Evolutionary conservation across 2,113 vertebrate species (phyloP), one percentile per base, ranked within the genome.

Genomic region (Piprites chloris): DNA sequence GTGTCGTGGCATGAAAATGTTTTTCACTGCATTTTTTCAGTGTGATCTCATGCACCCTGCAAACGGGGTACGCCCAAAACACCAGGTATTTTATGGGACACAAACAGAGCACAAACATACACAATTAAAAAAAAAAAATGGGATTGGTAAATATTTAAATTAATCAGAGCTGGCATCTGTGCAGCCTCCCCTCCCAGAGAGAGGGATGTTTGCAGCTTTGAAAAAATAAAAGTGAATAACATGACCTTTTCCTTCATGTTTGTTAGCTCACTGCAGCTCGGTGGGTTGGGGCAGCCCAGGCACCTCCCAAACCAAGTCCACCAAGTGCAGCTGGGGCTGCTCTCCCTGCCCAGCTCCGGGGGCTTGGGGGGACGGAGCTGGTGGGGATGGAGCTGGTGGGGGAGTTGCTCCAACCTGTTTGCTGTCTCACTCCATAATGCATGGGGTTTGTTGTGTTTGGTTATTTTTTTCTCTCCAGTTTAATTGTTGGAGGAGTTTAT

Each of bases 11-110:
- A 99, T 89, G 99, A 99, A 98, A 98, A 98, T 98, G 98, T 99
- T 99, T 99, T 99, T 99, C 98, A 98, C 97, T 98, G 98, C 98
- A 99, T 99, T 99, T 99, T 99, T 99, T 97, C 98, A 97, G 98
- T 96, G 98, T 99, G 99, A 99, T 97, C 98, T 99, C 98, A 99
- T 97, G 94, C 98, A 79, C 97, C 96, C 97, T 92, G 96, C 96
- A 92, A 97, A 97, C 72, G 97, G 98, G 94, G 98, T 99, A 98
- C 99, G 98, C 99, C 99, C 99, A 98, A 74, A 90, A 92, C 96
- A 98, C 98, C 96, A 98, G 98, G 98, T 97, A 98, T 98, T 98
- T 98, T 97, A 98, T 93, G 97, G 98, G 97, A 97, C 97, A 97
- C 98, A 98, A 96, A 98, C 97, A 97, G 94, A 96, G 97, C 91